Evolutionary conservation across 1,140 invertebrate genomes (phyloP), one percentile per base, ranked within the genome.

Genomic region (Temnothorax nylanderi): DNA sequence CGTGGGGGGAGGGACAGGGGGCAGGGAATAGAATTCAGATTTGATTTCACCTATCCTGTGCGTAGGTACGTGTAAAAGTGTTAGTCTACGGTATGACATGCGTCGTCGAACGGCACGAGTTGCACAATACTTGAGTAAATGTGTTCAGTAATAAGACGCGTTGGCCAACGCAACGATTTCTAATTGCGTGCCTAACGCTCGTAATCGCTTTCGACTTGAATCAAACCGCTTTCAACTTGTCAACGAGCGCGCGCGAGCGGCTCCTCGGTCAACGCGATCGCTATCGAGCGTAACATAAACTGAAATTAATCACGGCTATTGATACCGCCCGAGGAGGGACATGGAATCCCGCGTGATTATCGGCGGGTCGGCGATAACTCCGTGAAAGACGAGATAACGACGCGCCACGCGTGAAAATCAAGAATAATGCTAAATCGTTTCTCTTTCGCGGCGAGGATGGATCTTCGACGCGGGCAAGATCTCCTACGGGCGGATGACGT

Each of bases 171-270:
- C 41, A 75, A 62, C 80, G 80, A 84, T 84, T 84, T 84, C 80
- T 84, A 84, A 84, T 84, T 84, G 80, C 69, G 51, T 84, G 80
- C 69, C 69, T 84, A 75, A 84, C 67, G 80, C 62, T 84, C 80
- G 56, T 60, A 84, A 84, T 84, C 80, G 80, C 80, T 84, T 82
- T 82, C 80, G 51, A 74, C 80, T 74, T 34, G 8, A 82, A 64
- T 60, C 80, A 74, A 82, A 58, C 26, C 82, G 60, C 65, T 81
- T 82, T 87, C 86, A 44, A 60, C 37, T 16, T 49, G 49, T 58
- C 65, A 65, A 49, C 65, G 64, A 56, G 80, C 26, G 49, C 51
- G 44, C 64, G 81, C 64, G 86, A n/a, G 13, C 11, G 37, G 67
- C 16, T 5, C 16, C n/a, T 58, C 49, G 47, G 18, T 69, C n/a